Base-by-base conservation (phyloP, 2,888 invertebrate genomes). In the Silvanus unidentatus region DNA sequence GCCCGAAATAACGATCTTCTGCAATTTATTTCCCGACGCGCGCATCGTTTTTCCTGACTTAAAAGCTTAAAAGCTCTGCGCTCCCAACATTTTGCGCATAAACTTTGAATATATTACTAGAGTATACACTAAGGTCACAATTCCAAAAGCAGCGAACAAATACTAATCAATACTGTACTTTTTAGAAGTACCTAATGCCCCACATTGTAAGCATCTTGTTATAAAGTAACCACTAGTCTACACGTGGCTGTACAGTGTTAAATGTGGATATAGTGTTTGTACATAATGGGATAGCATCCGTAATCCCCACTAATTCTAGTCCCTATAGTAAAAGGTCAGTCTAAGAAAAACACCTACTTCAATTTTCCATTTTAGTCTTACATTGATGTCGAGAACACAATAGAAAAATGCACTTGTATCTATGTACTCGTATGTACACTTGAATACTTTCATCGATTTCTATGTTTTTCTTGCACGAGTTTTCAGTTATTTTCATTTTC, bases 101-200 rank as follows among this genome's bases (percentile, higher is more conserved):
- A 32, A 8, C 4, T 32, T 32, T n/a, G 32, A 22, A 5, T 5
- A n/a, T 32, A 9, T 10, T 32, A 32, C 32, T 32, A 32, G 5
- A 11, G 32, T 11, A 32, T 32, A 32, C 22, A 5, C 32, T 32
- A 8, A 32, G 32, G 32, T 32, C 10, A 32, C 32, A 32, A 4
- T 32, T 32, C 32, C n/a, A 22, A 3, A 5, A 22, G 32, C 32
- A 8, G 32, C 32, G 32, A 32, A 5, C 32, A 9, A 32, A n/a
- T 32, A 32, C 5, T 11, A 65, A 66, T 66, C 65, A 65, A 65
- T 65, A 65, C 63, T 52, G 51, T 54, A 55, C 59, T 59, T 66
- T 65, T 64, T 57, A 59, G 59, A 63, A 57, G 53, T 60, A 63
- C 65, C 66, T 57, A 65, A 60, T 66, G 65, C 65, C 65, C 66